phyloP scores from a whole-genome alignment of 2,888 invertebrate genomes.

The Mythimna ferrago region DNA sequence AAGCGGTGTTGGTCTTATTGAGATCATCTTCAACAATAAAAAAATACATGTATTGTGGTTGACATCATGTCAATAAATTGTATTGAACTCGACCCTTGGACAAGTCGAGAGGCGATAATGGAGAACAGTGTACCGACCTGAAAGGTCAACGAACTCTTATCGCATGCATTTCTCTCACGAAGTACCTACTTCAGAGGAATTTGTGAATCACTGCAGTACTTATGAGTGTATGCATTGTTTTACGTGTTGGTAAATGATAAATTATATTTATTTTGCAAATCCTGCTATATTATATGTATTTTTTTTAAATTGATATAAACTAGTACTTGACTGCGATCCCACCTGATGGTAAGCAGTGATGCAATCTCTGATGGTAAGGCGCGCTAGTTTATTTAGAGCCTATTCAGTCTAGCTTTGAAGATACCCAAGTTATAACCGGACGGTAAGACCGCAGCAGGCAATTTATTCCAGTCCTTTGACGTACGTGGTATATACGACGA shows the following conservation, averaged over 20 bases:
- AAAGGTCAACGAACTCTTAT: conserved; percentile 61
- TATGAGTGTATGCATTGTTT: background rate
- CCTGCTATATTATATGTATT: too few species aligned
- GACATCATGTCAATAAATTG: conserved; percentile 28
- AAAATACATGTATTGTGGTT: conserved; percentile 16
- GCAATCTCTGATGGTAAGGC: too few species aligned
- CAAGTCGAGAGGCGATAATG: conserved; percentile 44
- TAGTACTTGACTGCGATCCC: too few species aligned
- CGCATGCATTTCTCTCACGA: conserved; percentile 51
- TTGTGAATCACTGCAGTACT: conserved; percentile 47
- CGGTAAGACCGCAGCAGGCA: too few species aligned
- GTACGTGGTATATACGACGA: too few species aligned
- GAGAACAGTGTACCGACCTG: conserved; percentile 44
- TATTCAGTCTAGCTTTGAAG: too few species aligned
- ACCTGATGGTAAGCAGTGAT: too few species aligned
- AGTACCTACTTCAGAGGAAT: conserved; percentile 25
- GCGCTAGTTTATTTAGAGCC: too few species aligned
- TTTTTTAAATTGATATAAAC: too few species aligned
- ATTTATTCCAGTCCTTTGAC: too few species aligned
- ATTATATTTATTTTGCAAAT: background rate
- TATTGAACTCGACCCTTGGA: conserved; percentile 54
- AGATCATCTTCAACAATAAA: background rate
- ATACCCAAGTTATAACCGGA: too few species aligned
- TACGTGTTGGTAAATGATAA: background rate
- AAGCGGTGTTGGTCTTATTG: background rate